Conservation (phyloP, 1,140 invertebrate genomes). For the Zaprionus davidi region DNA sequence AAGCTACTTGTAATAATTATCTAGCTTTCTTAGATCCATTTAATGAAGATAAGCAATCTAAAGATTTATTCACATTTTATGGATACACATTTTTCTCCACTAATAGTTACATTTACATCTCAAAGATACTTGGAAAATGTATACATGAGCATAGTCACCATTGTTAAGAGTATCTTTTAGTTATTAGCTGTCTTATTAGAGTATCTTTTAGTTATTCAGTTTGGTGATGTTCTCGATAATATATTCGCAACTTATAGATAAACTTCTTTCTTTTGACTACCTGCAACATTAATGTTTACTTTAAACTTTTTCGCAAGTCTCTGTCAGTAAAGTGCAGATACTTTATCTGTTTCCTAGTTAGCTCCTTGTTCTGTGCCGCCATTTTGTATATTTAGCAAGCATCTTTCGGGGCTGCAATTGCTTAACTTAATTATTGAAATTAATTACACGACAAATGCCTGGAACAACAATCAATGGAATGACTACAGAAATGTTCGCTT, state of each 20-base stretch:
- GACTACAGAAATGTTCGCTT: conserved; percentile 2
- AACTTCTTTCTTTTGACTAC: neutral
- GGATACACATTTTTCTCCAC: neutral
- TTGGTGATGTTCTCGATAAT: neutral
- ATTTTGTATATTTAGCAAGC: neutral
- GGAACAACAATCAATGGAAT: conserved; percentile 1
- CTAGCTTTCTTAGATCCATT: too few relatives aligned
- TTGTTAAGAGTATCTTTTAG: neutral
- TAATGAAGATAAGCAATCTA: too few relatives aligned
- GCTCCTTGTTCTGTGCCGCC: neutral
- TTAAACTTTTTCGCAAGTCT: neutral
- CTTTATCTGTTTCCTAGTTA: neutral
- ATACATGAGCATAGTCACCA: neutral
- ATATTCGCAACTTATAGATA: neutral
- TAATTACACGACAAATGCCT: neutral
- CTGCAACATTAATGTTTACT: neutral
- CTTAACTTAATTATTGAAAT: conserved; percentile 11
- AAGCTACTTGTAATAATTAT: too few relatives aligned
- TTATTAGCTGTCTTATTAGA: neutral
- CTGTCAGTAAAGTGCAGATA: neutral
- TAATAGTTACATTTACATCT: neutral
- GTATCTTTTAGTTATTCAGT: neutral
- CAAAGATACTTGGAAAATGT: neutral
- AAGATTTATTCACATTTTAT: neutral
- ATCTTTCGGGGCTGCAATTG: neutral